phyloP scores from a whole-genome alignment of 2,888 invertebrate species.

The Nephrotoma guestfalica region DNA sequence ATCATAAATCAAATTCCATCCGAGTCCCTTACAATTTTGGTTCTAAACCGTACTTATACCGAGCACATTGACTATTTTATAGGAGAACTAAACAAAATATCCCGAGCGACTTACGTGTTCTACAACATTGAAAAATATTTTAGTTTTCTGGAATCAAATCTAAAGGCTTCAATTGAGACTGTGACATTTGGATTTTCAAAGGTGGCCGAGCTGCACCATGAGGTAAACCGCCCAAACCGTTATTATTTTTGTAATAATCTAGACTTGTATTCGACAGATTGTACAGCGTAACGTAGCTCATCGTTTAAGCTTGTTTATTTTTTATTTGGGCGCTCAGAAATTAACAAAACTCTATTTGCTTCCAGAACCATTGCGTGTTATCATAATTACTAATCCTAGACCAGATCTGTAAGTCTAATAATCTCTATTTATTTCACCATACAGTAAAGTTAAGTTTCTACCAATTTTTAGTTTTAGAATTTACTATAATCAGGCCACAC shows the following conservation, averaged over 20 bases:
- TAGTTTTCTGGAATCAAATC: slow-evolving; percentile 22
- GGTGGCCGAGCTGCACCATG: slow-evolving; percentile 20
- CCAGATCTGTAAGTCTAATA: slow-evolving; percentile 23
- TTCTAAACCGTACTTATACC: slow-evolving; percentile 14
- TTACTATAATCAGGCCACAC: slow-evolving; percentile 55
- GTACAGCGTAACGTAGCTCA: slow-evolving; percentile 20
- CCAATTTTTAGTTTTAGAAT: slow-evolving; percentile 41
- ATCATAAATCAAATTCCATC: slow-evolving; percentile 26
- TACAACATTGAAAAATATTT: slow-evolving; percentile 24
- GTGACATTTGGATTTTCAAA: slow-evolving; percentile 27
- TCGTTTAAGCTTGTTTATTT: slow-evolving; percentile 41
- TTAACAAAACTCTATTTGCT: slow-evolving; percentile 30
- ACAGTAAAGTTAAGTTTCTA: neutral
- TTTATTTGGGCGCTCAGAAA: slow-evolving; percentile 46
- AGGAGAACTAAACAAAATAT: slow-evolving; percentile 22
- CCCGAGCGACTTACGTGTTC: slow-evolving; percentile 25
- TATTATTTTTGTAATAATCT: neutral
- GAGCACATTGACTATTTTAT: slow-evolving; percentile 25
- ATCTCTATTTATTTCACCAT: neutral
- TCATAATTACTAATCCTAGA: slow-evolving; percentile 44
- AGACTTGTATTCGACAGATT: neutral
- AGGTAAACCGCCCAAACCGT: slow-evolving; percentile 4
- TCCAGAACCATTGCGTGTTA: slow-evolving; percentile 36
- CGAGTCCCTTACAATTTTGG: slow-evolving; percentile 22
- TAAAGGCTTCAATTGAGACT: slow-evolving; percentile 25